A percentile compares a stretch with the other conserved stretches of the same genome.
Evolutionary conservation across 2,113 vertebrate species (phyloP).

Genomic region (Cinclus mexicanus): DNA sequence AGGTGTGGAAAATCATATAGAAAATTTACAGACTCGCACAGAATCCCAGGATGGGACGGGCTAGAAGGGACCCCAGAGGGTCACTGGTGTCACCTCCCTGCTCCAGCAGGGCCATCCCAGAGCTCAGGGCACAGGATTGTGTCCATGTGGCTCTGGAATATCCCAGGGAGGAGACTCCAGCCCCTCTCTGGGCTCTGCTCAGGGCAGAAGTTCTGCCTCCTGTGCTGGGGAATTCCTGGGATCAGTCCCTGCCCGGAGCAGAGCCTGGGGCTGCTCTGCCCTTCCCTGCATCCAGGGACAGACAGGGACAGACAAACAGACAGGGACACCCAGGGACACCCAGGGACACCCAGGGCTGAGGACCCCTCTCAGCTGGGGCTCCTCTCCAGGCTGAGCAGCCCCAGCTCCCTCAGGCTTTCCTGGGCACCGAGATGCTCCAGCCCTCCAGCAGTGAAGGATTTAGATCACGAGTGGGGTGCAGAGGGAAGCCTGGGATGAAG

Average conservation of each 20-base stretch:
- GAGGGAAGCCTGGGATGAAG: background rate
- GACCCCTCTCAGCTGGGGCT: background rate
- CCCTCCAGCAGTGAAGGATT: background rate
- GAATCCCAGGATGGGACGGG: background rate
- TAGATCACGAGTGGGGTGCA: accelerated
- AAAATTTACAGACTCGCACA: background rate
- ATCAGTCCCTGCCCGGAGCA: background rate
- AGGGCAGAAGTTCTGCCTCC: no score
- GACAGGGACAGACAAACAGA: no score
- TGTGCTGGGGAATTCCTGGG: background rate
- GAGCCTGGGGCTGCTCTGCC: background rate
- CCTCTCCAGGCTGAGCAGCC: background rate
- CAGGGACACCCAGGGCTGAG: no score
- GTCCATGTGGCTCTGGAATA: no score
- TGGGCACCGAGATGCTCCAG: background rate
- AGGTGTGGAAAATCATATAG: background rate
- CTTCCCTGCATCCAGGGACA: no score
- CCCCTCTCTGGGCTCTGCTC: no score
- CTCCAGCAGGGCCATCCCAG: background rate
- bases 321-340: accelerated
- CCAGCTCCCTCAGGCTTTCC: background rate
- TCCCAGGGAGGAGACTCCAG: no score
- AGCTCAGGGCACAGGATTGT: background rate
- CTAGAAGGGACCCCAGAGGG: background rate
- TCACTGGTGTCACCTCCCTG: background rate